A percentile compares a stretch with the other conserved stretches of the same genome.
phyloP scores from a whole-genome alignment of 2,888 invertebrate genomes.

The Campoplex capitator region DNA sequence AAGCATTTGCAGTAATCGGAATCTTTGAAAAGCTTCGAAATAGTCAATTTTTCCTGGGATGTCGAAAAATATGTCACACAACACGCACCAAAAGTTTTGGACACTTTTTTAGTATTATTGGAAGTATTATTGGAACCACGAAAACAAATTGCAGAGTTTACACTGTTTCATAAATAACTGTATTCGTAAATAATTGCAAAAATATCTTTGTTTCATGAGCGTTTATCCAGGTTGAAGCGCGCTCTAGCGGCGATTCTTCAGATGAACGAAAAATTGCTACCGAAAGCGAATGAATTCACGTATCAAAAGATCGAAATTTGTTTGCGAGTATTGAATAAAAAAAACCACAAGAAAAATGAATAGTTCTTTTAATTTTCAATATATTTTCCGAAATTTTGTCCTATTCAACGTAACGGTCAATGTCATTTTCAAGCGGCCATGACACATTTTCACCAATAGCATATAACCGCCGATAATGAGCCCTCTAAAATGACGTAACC shows the following conservation, averaged over 20 bases:
- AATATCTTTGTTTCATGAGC: too few relatives aligned
- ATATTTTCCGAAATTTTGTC: background rate
- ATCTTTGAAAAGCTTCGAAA: too few relatives aligned
- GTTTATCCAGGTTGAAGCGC: too few relatives aligned
- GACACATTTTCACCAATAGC: slow-evolving; percentile 13
- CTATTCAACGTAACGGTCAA: background rate
- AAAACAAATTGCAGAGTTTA: too few relatives aligned
- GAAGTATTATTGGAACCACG: too few relatives aligned
- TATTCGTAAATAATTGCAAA: too few relatives aligned
- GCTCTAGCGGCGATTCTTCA: background rate
- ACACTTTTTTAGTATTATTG: too few relatives aligned
- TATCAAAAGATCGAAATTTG: background rate
- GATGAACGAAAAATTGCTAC: background rate
- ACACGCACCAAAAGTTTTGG: too few relatives aligned
- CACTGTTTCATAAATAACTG: too few relatives aligned
- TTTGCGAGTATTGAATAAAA: background rate
- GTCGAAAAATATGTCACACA: too few relatives aligned
- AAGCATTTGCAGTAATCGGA: too few relatives aligned
- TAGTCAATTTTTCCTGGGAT: too few relatives aligned
- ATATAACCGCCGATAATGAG: background rate
- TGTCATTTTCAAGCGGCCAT: slow-evolving; percentile 10
- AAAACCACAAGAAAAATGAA: background rate
- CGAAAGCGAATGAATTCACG: background rate
- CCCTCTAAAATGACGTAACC: slow-evolving; percentile 4
- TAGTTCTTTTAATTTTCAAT: background rate